Conservation (phyloP, 2,797 vertebrate species). For the Sebastiscus tertius region DNA sequence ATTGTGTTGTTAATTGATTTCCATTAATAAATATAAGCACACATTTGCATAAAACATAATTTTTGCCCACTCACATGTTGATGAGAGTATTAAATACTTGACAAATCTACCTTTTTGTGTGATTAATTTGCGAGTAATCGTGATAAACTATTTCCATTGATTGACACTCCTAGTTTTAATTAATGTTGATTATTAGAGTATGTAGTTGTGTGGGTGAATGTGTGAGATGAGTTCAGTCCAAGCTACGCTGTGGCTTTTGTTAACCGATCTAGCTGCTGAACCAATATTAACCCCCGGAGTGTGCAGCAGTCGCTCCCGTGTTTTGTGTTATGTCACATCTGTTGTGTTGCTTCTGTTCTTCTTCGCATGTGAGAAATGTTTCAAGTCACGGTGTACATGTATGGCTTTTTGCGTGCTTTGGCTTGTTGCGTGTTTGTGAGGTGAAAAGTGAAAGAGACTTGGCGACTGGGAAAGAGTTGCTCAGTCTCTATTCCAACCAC, state of each 20-base stretch:
- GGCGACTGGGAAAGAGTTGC: constrained; percentile 66
- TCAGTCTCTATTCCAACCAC: constrained; percentile 74
- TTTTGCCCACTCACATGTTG: too few species aligned
- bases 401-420: constrained; percentile 19
- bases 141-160: too few species aligned
- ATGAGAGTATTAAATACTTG: too few species aligned
- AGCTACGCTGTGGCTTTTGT: not conserved
- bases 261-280: not conserved
- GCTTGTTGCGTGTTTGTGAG: constrained; percentile 52
- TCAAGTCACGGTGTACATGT: not conserved
- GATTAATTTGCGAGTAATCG: too few species aligned
- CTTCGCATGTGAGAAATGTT: constrained; percentile 6
- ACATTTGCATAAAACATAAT: too few species aligned
- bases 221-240: constrained; percentile 1
- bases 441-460: constrained; percentile 61
- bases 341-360: not conserved
- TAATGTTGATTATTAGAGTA: not conserved
- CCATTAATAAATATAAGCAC: too few species aligned
- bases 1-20: too few species aligned
- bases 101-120: too few species aligned
- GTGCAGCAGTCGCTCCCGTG: not conserved
- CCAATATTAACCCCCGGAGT: not conserved
- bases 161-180: not conserved
- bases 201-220: not conserved
- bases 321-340: not conserved